phyloP scores from a whole-genome alignment of 2,113 vertebrate species.

The Platysternon megacephalum region DNA sequence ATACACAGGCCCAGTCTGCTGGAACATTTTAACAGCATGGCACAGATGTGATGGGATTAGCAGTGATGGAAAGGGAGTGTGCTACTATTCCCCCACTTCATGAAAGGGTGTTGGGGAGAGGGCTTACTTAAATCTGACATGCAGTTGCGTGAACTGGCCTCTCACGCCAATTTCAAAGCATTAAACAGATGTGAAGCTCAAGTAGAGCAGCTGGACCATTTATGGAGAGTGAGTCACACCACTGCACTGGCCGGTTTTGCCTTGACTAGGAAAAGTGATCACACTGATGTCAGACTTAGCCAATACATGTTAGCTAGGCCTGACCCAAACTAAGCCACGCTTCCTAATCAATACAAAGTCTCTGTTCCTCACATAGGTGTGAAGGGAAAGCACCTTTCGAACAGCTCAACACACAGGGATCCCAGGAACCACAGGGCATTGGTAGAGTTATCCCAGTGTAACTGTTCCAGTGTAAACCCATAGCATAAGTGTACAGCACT shows the following conservation, averaged over 20 bases:
- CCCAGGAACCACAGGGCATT: neutral
- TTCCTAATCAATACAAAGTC: neutral
- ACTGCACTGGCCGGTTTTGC: neutral
- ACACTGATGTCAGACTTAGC: neutral
- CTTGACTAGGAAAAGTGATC: neutral
- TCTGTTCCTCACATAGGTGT: neutral
- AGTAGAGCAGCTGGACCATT: neutral
- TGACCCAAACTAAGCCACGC: neutral
- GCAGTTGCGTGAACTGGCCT: neutral
- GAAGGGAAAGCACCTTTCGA: neutral
- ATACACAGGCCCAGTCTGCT: neutral
- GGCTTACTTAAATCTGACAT: neutral
- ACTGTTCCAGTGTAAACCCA: neutral
- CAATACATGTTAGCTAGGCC: rapidly evolving
- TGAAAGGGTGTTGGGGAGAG: neutral
- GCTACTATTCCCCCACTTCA: neutral
- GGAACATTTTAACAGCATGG: constrained; percentile 15
- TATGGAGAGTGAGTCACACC: neutral
- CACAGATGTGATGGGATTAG: neutral
- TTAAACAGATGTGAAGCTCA: neutral
- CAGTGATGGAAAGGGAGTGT: neutral
- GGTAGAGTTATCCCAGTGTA: neutral
- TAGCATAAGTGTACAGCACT: neutral
- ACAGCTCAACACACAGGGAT: neutral
- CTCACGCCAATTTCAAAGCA: neutral